These are phyloP conservation scores for Pelecanoides urinatrix DNA, from an alignment of 2,113 vertebrate genomes.

Conservation along the genomic window DNA sequence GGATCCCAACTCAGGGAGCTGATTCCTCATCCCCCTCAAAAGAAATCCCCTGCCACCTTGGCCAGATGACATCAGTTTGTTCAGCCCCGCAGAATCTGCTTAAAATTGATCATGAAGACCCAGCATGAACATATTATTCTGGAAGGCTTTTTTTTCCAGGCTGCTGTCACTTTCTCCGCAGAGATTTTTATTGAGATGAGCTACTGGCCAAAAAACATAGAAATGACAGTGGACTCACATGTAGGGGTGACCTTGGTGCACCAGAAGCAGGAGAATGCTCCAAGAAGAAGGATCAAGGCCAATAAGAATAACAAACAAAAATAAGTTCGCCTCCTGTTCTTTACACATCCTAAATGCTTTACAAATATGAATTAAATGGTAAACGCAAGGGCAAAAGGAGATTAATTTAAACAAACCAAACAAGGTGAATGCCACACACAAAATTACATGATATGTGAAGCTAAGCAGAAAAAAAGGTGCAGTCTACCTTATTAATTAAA, in stretches of 20 bases:
- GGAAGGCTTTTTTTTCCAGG: background rate
- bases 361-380: background rate
- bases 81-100: background rate
- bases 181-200: background rate
- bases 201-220: background rate
- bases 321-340: background rate
- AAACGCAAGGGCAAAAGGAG: constrained; percentile 16
- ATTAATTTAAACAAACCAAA: constrained; percentile 42
- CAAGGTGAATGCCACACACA: background rate
- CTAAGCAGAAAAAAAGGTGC: background rate
- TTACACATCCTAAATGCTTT: constrained; percentile 23
- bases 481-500: background rate
- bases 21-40: background rate
- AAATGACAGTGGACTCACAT: background rate
- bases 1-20: background rate
- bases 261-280: background rate
- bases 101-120: background rate
- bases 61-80: background rate
- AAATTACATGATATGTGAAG: constrained; percentile 24
- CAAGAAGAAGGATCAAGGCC: background rate
- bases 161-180: background rate
- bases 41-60: background rate
- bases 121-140: background rate
- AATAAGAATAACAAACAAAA: constrained; percentile 21
- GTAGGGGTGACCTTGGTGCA: background rate